These are phyloP conservation scores for Ptilorrhoa leucosticta DNA, from an alignment of 2,113 vertebrate genomes.

Conservation along the genomic window DNA sequence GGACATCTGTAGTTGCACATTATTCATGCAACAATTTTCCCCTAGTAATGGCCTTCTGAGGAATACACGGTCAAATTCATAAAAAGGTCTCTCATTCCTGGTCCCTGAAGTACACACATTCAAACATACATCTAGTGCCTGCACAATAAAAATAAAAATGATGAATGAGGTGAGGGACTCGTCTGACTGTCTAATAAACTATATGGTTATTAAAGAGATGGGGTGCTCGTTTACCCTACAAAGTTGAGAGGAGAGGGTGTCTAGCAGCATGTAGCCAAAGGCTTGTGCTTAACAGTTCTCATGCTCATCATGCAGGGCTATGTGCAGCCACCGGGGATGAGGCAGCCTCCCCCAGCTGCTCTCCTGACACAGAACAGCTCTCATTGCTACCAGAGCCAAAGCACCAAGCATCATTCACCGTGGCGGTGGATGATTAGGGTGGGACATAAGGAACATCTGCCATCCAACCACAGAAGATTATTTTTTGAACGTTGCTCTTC, in stretches of 20 bases:
- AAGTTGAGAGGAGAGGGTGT: neutral
- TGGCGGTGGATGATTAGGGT: neutral
- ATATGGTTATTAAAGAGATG: neutral
- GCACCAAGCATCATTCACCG: fast-evolving
- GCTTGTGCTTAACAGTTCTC: neutral
- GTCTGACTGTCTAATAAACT: neutral
- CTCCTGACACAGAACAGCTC: neutral
- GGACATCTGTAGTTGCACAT: neutral
- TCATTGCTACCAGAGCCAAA: neutral
- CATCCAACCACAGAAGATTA: neutral
- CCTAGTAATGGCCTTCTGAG: neutral
- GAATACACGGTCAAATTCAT: neutral
- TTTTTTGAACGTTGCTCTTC: neutral
- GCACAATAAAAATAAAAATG: neutral
- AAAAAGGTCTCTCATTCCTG: neutral
- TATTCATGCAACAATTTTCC: slow-evolving; percentile 12
- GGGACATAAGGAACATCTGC: neutral
- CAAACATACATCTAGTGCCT: neutral
- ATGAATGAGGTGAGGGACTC: neutral
- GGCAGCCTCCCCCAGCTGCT: neutral
- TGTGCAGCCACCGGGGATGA: neutral
- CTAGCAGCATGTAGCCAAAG: neutral
- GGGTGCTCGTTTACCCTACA: neutral
- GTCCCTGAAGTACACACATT: neutral
- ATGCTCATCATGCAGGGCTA: neutral